These are phyloP conservation scores for Pristionchus maxplancki DNA, from an alignment of 2,888 invertebrate genomes.

Conservation along the genomic window DNA sequence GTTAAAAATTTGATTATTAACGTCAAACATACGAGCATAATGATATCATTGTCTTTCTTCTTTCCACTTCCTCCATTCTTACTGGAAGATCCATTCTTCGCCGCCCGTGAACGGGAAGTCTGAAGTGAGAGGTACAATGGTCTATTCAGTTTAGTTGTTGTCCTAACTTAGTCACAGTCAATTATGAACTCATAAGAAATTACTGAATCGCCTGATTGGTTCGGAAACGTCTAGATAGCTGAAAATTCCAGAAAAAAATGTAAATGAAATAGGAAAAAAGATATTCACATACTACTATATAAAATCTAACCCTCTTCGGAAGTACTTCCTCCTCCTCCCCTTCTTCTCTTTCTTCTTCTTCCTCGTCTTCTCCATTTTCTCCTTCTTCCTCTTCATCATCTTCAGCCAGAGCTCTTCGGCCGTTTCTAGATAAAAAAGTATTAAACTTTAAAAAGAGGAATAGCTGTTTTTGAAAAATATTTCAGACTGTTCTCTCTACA, in stretches of 20 bases:
- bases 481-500: neutral
- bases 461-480: too few relatives aligned
- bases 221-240: too few relatives aligned
- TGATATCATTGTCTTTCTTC: neutral
- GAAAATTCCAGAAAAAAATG: too few relatives aligned
- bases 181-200: too few relatives aligned
- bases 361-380: neutral
- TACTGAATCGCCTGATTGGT: too few relatives aligned
- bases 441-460: neutral
- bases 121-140: too few relatives aligned
- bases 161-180: too few relatives aligned
- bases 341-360: conserved; percentile 26
- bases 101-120: conserved; percentile 17
- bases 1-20: neutral
- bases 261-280: too few relatives aligned
- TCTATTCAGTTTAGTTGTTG: too few relatives aligned
- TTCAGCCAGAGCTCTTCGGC: neutral
- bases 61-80: conserved; percentile 30
- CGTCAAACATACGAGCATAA: neutral
- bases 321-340: conserved; percentile 27
- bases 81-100: conserved; percentile 28
- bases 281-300: too few relatives aligned
- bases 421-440: neutral
- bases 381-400: conserved; percentile 42
- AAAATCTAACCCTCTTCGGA: neutral